A percentile compares a stretch with the other conserved stretches of the same genome.
phyloP scores from a whole-genome alignment of 2,888 invertebrate genomes.

The Chrysolina oricalcia region DNA sequence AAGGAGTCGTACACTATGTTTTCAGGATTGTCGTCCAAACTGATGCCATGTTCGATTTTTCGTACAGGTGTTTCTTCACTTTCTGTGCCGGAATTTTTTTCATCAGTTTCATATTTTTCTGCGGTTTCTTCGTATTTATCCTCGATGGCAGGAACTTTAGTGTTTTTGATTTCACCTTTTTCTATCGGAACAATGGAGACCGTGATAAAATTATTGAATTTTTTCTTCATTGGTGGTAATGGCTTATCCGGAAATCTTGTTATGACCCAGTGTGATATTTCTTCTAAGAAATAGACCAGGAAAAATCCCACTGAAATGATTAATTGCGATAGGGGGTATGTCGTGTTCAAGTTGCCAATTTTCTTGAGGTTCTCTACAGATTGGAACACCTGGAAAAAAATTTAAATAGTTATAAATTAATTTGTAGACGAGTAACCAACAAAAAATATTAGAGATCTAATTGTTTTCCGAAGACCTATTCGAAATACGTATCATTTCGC shows the following conservation, averaged over 20 bases:
- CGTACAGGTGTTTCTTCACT: conserved; percentile 38
- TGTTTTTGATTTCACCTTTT: conserved; percentile 27
- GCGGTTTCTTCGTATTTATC: conserved; percentile 47
- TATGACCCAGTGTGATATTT: conserved; percentile 70
- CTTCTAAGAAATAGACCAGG: conserved; percentile 74
- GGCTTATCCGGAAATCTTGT: conserved; percentile 60
- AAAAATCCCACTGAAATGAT: conserved; percentile 74
- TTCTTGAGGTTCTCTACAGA: conserved; percentile 68
- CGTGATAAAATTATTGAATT: conserved; percentile 44
- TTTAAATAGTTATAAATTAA: background rate
- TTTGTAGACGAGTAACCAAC: no score
- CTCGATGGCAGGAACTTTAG: conserved; percentile 50
- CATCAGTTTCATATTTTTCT: conserved; percentile 39
- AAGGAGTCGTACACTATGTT: conserved; percentile 50
- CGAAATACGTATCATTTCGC: no score
- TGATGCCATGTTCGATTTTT: conserved; percentile 39
- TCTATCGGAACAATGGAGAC: conserved; percentile 49
- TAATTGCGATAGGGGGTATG: conserved; percentile 73
- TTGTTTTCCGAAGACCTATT: no score
- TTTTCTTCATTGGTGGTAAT: conserved; percentile 42
- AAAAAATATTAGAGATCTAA: no score
- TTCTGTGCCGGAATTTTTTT: conserved; percentile 33
- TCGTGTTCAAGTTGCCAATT: conserved; percentile 60
- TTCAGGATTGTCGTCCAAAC: conserved; percentile 44
- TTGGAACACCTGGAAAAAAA: conserved; percentile 66